Evolutionary conservation across 2,888 invertebrate species (phyloP).

Genomic region (Brachyptera putata): DNA sequence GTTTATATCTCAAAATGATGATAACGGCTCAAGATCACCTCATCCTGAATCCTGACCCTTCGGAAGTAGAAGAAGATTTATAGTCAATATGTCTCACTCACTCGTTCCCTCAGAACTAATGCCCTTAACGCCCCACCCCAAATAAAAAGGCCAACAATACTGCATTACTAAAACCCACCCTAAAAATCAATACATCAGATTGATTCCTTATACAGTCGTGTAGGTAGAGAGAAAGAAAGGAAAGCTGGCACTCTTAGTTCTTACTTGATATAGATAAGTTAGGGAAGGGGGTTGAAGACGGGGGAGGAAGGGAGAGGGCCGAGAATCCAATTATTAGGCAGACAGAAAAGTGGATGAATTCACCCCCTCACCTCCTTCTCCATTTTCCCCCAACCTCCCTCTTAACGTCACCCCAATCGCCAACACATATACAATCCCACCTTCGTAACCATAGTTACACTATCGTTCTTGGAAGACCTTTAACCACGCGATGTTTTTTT

Average conservation of each 20-base stretch:
- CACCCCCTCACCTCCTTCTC: conserved; percentile 6
- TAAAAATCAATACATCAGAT: conserved; percentile 27
- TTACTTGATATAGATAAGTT: conserved; percentile 30
- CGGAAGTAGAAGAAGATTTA: too few relatives aligned
- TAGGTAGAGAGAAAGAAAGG: neutral
- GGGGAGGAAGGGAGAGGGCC: too few relatives aligned
- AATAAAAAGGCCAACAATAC: conserved; percentile 11
- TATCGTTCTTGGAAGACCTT: conserved; percentile 16
- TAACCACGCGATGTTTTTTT: conserved; percentile 21
- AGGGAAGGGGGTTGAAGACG: conserved; percentile 22
- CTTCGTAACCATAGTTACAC: conserved; percentile 26
- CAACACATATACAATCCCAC: neutral
- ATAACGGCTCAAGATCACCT: too few relatives aligned
- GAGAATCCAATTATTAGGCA: conserved; percentile 31
- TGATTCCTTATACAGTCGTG: conserved; percentile 21
- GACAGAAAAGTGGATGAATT: conserved; percentile 30
- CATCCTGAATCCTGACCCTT: too few relatives aligned
- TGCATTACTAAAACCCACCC: conserved; percentile 16
- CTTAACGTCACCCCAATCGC: neutral
- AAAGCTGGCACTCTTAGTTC: too few relatives aligned
- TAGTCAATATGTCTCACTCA: too few relatives aligned
- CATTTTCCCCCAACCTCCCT: neutral
- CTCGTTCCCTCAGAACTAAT: neutral
- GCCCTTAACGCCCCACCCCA: conserved; percentile 3
- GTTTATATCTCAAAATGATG: too few relatives aligned